Conservation (phyloP, 2,888 invertebrate genomes). For the Amiota minor region DNA sequence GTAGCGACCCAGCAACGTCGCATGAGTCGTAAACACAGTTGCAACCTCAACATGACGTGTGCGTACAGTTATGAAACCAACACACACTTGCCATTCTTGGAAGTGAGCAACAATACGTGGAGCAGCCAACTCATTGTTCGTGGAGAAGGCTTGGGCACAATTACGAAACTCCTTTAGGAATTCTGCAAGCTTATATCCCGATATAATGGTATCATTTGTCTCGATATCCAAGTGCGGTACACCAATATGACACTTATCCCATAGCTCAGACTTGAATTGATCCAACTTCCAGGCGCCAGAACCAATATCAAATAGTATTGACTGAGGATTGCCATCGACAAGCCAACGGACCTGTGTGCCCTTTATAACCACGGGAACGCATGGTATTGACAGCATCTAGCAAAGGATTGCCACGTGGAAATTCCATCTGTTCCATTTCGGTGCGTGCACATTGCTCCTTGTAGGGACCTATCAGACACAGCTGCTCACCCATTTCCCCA, state of each 20-base stretch:
- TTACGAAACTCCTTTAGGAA: conserved; percentile 90
- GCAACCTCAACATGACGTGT: conserved; percentile 91
- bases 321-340: conserved; percentile 99
- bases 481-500: conserved; percentile 98
- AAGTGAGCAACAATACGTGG: conserved; percentile 95
- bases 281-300: conserved; percentile 97
- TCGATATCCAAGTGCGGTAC: conserved; percentile 94
- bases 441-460: conserved; percentile 94
- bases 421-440: conserved; percentile 95
- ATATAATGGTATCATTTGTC: conserved; percentile 96
- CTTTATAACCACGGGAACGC: conserved; percentile 89
- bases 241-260: conserved; percentile 90
- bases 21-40: conserved; percentile 99
- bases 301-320: conserved; percentile 97
- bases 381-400: conserved; percentile 84
- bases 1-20: conserved; percentile 96
- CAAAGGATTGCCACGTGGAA: conserved; percentile 83
- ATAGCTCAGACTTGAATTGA: conserved; percentile 94
- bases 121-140: conserved; percentile 74
- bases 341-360: conserved; percentile 98
- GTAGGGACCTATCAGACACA: conserved; percentile 95
- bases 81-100: conserved; percentile 99
- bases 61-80: conserved; percentile 91
- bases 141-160: conserved; percentile 79
- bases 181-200: conserved; percentile 95